Conservation (phyloP, 2,113 vertebrate genomes). For the Dinomys branickii region DNA sequence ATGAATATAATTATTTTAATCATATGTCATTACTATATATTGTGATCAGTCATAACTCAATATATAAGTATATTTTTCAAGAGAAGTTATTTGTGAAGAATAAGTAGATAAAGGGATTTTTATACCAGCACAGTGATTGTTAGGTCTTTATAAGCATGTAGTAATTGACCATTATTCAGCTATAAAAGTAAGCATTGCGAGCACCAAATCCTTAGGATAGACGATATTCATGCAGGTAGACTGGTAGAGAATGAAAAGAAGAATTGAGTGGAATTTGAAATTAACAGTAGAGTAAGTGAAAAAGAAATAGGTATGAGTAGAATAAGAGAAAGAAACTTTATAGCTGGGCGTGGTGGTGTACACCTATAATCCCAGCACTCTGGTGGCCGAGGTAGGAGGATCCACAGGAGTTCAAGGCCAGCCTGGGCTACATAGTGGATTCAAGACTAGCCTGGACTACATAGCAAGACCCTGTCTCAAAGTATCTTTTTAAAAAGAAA, state of each 20-base stretch:
- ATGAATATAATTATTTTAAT: slow-evolving; percentile 47
- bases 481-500: neutral
- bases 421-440: neutral
- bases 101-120: slow-evolving; percentile 26
- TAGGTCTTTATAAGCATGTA: slow-evolving; percentile 21
- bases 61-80: slow-evolving; percentile 56
- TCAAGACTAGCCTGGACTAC: neutral
- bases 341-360: neutral
- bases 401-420: neutral
- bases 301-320: neutral
- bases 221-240: neutral
- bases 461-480: neutral
- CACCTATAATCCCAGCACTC: neutral
- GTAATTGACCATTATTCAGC: slow-evolving; percentile 1
- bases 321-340: neutral
- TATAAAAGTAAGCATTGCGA: neutral
- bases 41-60: neutral
- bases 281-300: neutral
- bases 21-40: neutral
- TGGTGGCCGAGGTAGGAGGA: neutral
- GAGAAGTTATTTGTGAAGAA: slow-evolving; percentile 30
- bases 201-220: neutral
- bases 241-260: neutral
- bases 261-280: neutral
- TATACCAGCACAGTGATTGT: neutral